phyloP scores from a whole-genome alignment of 2,113 vertebrate genomes.

The Cavia aperea region DNA sequence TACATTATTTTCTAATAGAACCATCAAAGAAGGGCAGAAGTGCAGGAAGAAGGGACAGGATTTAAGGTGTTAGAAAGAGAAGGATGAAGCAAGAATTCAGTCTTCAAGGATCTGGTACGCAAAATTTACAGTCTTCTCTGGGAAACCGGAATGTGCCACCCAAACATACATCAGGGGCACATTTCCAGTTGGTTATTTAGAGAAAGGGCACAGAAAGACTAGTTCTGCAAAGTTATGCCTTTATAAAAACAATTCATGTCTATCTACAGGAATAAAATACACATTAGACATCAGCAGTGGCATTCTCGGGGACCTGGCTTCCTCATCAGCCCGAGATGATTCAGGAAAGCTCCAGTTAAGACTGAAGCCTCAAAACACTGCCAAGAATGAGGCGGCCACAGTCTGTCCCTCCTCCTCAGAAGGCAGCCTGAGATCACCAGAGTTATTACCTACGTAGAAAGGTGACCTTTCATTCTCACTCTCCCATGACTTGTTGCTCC shows the following conservation, averaged over 20 bases:
- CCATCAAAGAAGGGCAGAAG: not conserved
- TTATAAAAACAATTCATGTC: not conserved
- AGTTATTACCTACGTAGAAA: not conserved
- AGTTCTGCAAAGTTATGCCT: not conserved
- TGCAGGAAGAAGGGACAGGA: not conserved
- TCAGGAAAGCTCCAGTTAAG: not conserved
- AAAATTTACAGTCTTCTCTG: not conserved
- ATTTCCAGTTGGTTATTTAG: not conserved
- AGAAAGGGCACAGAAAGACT: not conserved
- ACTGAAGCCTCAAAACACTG: not conserved
- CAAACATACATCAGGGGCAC: not conserved
- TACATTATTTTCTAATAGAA: constrained; percentile 10
- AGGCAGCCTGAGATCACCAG: not conserved
- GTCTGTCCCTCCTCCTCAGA: not conserved
- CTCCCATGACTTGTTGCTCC: not conserved
- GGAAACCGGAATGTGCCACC: not conserved
- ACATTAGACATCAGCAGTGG: not conserved
- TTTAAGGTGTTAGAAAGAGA: not conserved
- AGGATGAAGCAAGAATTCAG: not conserved
- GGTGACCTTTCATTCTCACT: no score
- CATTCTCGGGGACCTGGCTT: not conserved
- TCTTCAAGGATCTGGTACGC: not conserved
- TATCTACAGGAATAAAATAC: no score
- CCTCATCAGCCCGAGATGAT: not conserved
- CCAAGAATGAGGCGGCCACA: not conserved